Evolutionary conservation across 2,888 invertebrate species (phyloP), one percentile per base, ranked within the genome.

Genomic region (Nowickia ferox): DNA sequence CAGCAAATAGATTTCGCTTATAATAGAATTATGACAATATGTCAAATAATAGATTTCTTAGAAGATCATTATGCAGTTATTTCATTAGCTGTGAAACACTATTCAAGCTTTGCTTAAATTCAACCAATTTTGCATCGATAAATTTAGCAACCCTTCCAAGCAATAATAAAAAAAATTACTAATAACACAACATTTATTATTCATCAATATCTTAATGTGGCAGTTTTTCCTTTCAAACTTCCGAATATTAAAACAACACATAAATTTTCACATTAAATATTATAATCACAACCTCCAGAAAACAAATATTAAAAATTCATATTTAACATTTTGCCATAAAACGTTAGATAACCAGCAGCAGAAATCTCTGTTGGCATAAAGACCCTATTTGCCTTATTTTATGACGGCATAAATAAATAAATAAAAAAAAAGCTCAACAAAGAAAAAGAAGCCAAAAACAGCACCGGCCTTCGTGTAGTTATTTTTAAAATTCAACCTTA

Each of bases 401-500:
- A 53, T 63, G 44, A 63, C 63, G 55, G 55, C 40, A 46, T 65
- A 72, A 63, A 79, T 46, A 79, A 55, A 30, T 30, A 30, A 30
- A 30, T 30, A 6, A 30, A 30, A 30, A 30, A 30, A 30, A 30
- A 46, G n/a, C 42, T 30, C 51, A 11, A 44, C 17, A 48, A 77
- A 61, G 11, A 69, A 57, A 79, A 38, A 9, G 17, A 40, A 59
- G 15, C n/a, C 5, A 53, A 61, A 30, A 51, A 9, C 38, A 53
- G n/a, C 53, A 53, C 15, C 51, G 44, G 46, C 57, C 68, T 72
- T 59, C 61, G 11, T 68, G 66, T 38, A 46, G 4, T 40, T 81
- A 42, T 61, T 19, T 74, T 77, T 61, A 68, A 84, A 77, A 74
- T 81, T 72, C 53, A 68, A 66, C 74, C 19, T 59, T 63, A 55